Evolutionary conservation across 1,140 invertebrate species (phyloP), one percentile per base, ranked within the genome.

Genomic region (Calephelis virginiensis): DNA sequence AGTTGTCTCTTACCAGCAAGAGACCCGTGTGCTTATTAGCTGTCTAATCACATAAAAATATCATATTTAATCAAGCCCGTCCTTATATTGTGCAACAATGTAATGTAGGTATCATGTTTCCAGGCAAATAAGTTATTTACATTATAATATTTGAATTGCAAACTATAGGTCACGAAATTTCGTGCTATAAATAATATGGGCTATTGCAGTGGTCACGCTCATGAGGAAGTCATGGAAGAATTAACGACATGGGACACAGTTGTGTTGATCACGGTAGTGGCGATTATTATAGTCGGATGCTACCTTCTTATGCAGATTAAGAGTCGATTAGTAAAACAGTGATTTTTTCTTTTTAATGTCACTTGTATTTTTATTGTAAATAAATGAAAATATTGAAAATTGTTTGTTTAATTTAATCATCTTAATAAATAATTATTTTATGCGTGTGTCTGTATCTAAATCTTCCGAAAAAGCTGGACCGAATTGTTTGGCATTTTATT

Each of bases 151-250:
- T 50, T 14, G 49, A 3, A 14, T 50, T 14, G 49, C 49, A 14
- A 14, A 14, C 13, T 50, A 1, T 28, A 50, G 8, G 49, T 50
- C 8, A 50, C 6, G n/a, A 50, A 14, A 17, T 9, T 14, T 28
- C 47, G 40, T 43, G 40, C 8, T 14, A 53, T 17, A 17, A 17
- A 53, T 53, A 66, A 67, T 1, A 67, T 64, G 64, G 64, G 72
- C 59, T 66, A 47, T 66, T 43, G 60, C 59, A 66, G 47, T 45
- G 76, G 81, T 8, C 83, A 86, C 56, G 77, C 80, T n/a, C 75
- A 85, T 56, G 66, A 76, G n/a, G 82, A 85, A 71, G 69, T 84
- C 6, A 80, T 83, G 74, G 83, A 83, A 13, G 66, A 63, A 38
- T 63, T 84, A 12, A 70, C 78, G 12, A 66, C 71, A 14, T 69